A percentile compares a stretch with the other conserved stretches of the same genome.
These are phyloP conservation scores for Calosoma granatense DNA, from an alignment of 1,140 invertebrate genomes.

Conservation along the genomic window DNA sequence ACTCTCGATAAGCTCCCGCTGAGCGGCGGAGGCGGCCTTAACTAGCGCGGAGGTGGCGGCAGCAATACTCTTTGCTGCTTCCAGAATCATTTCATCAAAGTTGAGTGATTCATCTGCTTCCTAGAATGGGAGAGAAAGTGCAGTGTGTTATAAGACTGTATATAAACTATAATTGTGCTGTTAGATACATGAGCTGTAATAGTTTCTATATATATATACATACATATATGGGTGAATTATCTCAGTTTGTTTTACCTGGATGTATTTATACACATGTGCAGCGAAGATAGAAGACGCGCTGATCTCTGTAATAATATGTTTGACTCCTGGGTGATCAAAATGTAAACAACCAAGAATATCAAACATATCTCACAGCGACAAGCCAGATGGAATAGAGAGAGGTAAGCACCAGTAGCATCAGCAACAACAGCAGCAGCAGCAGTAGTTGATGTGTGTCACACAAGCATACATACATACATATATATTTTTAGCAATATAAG, in stretches of 20 bases:
- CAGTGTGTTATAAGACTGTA: not conserved
- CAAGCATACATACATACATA: no score
- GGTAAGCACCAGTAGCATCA: no score
- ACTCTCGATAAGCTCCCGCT: constrained; percentile 80
- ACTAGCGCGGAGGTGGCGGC: constrained; percentile 93
- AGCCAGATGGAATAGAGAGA: not conserved
- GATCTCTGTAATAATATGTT: constrained; percentile 89
- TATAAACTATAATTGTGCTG: not conserved
- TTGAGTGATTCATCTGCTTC: constrained; percentile 89
- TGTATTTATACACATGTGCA: no score
- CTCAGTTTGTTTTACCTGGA: constrained; percentile 7
- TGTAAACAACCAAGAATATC: constrained; percentile 99
- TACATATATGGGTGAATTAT: constrained; percentile 1
- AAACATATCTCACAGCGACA: constrained; percentile 94
- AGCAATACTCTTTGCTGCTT: constrained; percentile 96
- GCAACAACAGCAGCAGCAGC: no score
- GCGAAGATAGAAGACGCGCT: no score
- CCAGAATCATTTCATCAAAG: constrained; percentile 98
- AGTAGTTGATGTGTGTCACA: no score
- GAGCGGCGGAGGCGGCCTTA: constrained; percentile 90
- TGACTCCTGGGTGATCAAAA: constrained; percentile 91
- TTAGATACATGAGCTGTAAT: not conserved
- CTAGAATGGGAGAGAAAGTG: constrained; percentile 41
- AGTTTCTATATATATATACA: constrained; percentile 9
- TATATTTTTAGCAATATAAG: no score